Evolutionary conservation across 2,888 invertebrate genomes (phyloP), one percentile per base, ranked within the genome.

Genomic region (Drosophila tanythrix): DNA sequence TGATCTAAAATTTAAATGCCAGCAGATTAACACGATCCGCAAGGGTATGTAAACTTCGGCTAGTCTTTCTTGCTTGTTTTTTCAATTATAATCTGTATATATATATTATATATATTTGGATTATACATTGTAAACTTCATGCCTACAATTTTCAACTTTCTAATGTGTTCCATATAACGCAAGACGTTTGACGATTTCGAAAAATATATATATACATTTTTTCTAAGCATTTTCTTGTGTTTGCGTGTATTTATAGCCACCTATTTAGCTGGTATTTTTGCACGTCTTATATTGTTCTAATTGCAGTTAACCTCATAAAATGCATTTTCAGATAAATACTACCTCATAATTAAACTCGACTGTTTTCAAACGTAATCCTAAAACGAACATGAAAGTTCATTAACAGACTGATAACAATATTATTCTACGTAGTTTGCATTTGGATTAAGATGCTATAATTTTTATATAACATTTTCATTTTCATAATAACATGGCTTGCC

Each of bases 331-430:
- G 15, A 18, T 43, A 40, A 15, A 3, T 8, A 11, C n/a, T 21
- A 43, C 43, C 21, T 6, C 57, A 43, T 40, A 27, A 8, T 15
- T 21, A 29, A 56, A 15, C 40, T 13, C 4, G 1, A 10, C 29
- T 11, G 18, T 27, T 31, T 31, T 21, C 21, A 43, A 57, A 21
- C 15, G 10, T 43, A 57, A 31, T 31, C 40, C 15, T 5, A 31
- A 31, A 57, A n/a, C 29, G 29, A 15, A 8, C 15, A 2, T n/a
- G 21, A 18, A 33, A 43, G 43, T 57, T 57, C 57, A 57, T 57
- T 43, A 43, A 18, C 57, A 56, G 7, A 4, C 13, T 38, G 36
- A 38, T 38, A 50, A 29, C 27, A 56, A 56, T 57, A 40, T 31
- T 40, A 40, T 40, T 57, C 31, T 31, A 5, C 15, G 8, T 15